Base-by-base conservation (phyloP, 2,888 invertebrate genomes). In the Bellardia bayeri region DNA sequence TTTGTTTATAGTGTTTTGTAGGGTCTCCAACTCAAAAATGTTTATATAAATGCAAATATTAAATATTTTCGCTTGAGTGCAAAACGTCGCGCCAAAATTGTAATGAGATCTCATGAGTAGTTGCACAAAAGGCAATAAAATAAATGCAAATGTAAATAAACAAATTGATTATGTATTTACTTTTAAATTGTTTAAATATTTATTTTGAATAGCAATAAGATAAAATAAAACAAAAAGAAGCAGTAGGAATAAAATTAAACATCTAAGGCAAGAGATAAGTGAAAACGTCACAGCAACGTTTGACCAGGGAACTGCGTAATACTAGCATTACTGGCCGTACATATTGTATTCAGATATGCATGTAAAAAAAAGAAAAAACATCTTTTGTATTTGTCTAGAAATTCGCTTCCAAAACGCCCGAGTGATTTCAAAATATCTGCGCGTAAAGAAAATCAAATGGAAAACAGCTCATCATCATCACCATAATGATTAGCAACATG, bases 11-110 rank as follows among this genome's bases (percentile, higher is more conserved):
- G 23, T 23, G 23, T 23, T 45, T 11, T 45, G 13, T 11, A 45
- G 45, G 45, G 13, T 45, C 3, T 11, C 3, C 13, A 45, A 3
- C 13, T 11, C 3, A 45, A 13, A 11, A 45, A 45, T 11, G 13
- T 45, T 45, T 13, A 45, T 13, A 13, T 11, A 3, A 45, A 45
- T 11, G 40, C 14, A 66, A 66, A 66, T 42, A 66, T 66, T 23
- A 4, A 56, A 56, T 40, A 16, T 23, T 45, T 16, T 54, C 40
- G 71, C 37, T 54, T 82, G 72, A 72, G 33, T 82, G 66, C 33
- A 54, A 81, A 66, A 64, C 72, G 71, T 72, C 72, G 51, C 64
- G 81, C 66, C 64, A 66, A 82, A 82, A 66, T 42, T 74, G 81
- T 82, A 66, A 82, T 82, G 42, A 30, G 64, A 72, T 81, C 64